Evolutionary conservation across 1,140 invertebrate species (phyloP).

Genomic region (Zeugodacus cucurbitae): DNA sequence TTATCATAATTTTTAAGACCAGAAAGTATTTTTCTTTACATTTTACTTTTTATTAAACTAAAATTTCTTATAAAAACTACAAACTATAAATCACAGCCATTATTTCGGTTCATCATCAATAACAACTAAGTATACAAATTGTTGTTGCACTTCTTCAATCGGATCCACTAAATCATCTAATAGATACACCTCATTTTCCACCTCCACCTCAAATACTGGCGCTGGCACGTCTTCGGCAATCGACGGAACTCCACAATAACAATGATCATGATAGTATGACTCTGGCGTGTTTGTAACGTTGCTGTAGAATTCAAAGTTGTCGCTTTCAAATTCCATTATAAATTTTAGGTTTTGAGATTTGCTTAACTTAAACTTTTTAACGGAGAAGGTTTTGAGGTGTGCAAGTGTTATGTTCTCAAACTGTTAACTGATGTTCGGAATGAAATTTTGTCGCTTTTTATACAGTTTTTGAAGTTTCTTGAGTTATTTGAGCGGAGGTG

Average conservation of each 20-base stretch:
- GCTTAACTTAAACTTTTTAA: neutral
- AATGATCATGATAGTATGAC: neutral
- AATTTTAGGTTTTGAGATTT: neutral
- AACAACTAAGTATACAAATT: no score
- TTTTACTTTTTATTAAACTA: no score
- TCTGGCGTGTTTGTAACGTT: neutral
- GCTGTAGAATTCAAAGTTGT: neutral
- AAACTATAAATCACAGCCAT: neutral
- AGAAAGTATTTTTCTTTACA: no score
- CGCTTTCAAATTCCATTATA: neutral
- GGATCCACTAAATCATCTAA: neutral
- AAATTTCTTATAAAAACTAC: neutral
- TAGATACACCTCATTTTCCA: neutral
- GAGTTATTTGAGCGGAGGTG: no score
- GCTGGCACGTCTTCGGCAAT: neutral
- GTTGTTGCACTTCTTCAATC: no score
- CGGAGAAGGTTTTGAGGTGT: rapidly evolving
- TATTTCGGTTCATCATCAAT: neutral
- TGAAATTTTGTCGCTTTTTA: neutral
- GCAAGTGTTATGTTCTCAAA: neutral
- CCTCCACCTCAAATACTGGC: neutral
- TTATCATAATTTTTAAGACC: no score
- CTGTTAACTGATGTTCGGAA: neutral
- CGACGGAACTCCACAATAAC: neutral
- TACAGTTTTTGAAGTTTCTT: no score